Evolutionary conservation across 2,888 invertebrate genomes (phyloP), one percentile per base, ranked within the genome.

Genomic region (Metellina segmentata): DNA sequence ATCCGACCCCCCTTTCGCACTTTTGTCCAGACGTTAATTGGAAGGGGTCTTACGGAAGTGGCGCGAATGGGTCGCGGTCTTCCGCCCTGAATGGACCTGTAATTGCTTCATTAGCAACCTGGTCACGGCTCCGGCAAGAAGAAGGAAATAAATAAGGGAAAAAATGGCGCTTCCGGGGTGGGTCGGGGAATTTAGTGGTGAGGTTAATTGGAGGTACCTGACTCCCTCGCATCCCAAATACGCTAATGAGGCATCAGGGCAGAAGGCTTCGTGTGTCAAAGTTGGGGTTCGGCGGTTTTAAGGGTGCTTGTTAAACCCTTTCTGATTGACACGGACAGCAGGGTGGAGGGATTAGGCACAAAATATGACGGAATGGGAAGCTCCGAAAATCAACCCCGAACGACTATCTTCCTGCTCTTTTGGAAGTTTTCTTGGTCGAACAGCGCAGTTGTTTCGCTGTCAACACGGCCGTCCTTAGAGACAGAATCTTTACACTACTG

Each of bases 21-120:
- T 91, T 87, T 91, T 86, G 86, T 87, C 86, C 91, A 81, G 91
- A 82, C 86, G 81, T 91, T 91, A 91, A 91, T 91, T 91, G 91
- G 91, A 78, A 78, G 91, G 87, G 87, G 85, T 78, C 89, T 71
- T 71, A 49, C 90, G 91, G 91, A 91, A 91, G 91, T 78, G 85
- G 86, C 48, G 90, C 75, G 70, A 75, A 86, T 81, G 91, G 91
- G 81, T 86, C 91, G 87, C 48, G 87, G 87, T 86, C 91, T 91
- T 91, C 91, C 91, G 86, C 72, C 78, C 71, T 78, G 71, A 87
- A 91, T 91, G 91, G 91, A 61, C 82, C 82, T 49, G 81, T 91
- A 91, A 91, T 91, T 91, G 91, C 91, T 91, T 91, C 91, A 91
- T 91, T 91, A 91, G 91, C 91, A 83, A 82, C 34, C 9, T 52